phyloP scores from a whole-genome alignment of 2,888 invertebrate species.

The Tanypteryx hageni region DNA sequence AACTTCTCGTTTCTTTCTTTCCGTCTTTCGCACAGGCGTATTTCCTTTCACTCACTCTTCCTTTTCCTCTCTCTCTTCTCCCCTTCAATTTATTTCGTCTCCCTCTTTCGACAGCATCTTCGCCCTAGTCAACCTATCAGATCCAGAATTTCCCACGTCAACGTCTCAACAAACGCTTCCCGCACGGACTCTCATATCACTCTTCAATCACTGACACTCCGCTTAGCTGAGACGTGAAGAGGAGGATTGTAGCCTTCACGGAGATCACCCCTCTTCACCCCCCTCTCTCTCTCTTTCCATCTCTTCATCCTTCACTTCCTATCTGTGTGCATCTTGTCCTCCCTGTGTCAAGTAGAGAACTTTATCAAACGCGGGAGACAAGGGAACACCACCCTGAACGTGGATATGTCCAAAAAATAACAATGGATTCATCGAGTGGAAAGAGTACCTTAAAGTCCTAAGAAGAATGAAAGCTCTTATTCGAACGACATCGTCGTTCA shows the following conservation, averaged over 20 bases:
- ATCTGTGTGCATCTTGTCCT: neutral
- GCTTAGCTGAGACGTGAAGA: neutral
- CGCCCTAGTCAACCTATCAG: neutral
- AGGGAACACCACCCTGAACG: too few species aligned
- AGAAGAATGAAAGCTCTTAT: too few species aligned
- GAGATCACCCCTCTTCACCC: neutral
- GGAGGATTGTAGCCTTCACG: neutral
- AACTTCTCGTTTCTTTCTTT: too few species aligned
- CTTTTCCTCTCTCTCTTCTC: too few species aligned
- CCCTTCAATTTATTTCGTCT: neutral
- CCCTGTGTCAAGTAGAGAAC: neutral
- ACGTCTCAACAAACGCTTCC: neutral
- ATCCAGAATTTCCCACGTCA: neutral
- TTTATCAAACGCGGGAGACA: neutral
- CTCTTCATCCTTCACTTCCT: neutral
- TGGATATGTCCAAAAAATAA: too few species aligned
- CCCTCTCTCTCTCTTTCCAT: neutral
- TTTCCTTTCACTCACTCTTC: too few species aligned
- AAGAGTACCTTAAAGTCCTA: too few species aligned
- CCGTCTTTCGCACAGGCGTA: too few species aligned
- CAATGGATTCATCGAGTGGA: too few species aligned
- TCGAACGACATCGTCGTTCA: too few species aligned
- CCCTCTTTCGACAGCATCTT: neutral
- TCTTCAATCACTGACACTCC: neutral
- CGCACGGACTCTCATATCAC: neutral